Conservation (phyloP, 2,888 invertebrate species). For the Stenodema calcarata region DNA sequence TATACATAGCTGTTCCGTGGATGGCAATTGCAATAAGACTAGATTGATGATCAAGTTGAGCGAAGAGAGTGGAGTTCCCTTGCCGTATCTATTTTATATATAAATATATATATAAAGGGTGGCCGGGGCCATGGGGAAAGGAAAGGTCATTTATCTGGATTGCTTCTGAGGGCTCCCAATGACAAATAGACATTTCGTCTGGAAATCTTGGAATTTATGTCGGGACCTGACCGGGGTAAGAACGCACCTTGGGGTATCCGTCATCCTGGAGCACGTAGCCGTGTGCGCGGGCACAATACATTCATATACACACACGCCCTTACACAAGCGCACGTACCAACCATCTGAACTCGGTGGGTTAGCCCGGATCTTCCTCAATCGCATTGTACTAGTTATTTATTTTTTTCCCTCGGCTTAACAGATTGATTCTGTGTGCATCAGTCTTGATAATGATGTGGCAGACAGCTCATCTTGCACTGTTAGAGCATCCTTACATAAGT, state of each 20-base stretch:
- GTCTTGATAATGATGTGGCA: background rate
- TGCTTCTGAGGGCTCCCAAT: conserved; percentile 55
- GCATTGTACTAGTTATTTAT: background rate
- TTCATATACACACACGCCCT: background rate
- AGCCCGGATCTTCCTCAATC: background rate
- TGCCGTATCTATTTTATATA: conserved; percentile 1
- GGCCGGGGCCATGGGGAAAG: background rate
- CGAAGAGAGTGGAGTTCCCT: background rate
- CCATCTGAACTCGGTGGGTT: conserved; percentile 20
- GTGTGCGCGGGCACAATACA: conserved; percentile 31
- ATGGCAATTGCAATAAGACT: background rate
- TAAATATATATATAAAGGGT: conserved; percentile 26
- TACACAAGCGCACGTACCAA: background rate
- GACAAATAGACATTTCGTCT: conserved; percentile 58
- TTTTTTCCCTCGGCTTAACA: background rate
- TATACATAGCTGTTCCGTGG: too few species aligned
- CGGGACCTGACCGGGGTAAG: conserved; percentile 57
- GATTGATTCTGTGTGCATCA: background rate
- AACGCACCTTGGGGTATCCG: conserved; percentile 51
- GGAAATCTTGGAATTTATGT: conserved; percentile 58
- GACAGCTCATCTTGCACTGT: too few species aligned
- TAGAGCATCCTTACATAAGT: too few species aligned
- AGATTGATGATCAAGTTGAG: background rate
- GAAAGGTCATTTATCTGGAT: conserved; percentile 57
- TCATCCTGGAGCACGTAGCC: conserved; percentile 47